Evolutionary conservation across 1,140 invertebrate genomes (phyloP).

Genomic region (Marisa cornuarietis): DNA sequence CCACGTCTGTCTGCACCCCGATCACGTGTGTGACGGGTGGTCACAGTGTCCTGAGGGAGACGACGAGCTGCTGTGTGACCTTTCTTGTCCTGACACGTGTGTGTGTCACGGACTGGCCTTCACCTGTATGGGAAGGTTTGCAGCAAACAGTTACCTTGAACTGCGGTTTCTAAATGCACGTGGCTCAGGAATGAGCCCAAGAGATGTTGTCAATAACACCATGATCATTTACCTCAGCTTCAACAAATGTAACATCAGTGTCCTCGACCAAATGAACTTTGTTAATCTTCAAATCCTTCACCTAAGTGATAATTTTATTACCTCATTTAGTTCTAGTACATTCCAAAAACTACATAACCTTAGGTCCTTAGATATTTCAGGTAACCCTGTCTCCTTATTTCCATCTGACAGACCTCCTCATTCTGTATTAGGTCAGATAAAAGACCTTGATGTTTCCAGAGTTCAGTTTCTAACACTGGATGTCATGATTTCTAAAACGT

Average conservation of each 20-base stretch:
- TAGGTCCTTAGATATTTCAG: background rate
- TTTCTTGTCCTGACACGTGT: slow-evolving; percentile 18
- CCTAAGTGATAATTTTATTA: slow-evolving; percentile 3
- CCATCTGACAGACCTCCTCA: background rate
- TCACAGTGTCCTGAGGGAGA: slow-evolving; percentile 25
- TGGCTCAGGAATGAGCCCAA: background rate
- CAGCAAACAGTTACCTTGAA: background rate
- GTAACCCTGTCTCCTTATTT: background rate
- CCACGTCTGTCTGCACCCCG: slow-evolving; percentile 1
- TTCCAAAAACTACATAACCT: background rate
- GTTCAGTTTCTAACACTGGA: background rate
- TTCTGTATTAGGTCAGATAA: background rate
- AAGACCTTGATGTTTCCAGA: background rate
- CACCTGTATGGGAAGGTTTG: background rate
- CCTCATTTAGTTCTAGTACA: background rate
- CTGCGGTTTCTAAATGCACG: background rate
- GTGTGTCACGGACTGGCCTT: slow-evolving; percentile 15
- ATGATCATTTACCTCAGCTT: slow-evolving; percentile 9
- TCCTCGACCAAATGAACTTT: background rate
- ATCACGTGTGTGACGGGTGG: slow-evolving; percentile 22
- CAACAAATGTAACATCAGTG: background rate
- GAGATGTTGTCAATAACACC: background rate
- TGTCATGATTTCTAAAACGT: background rate
- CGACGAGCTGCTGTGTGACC: slow-evolving; percentile 18
- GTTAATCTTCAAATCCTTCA: slow-evolving; percentile 21